Percentiles rank a stretch among this genome's conserved stretches.
These are phyloP conservation scores for Odontophorus gujanensis DNA, from an alignment of 2,113 vertebrate species.

Conservation along the genomic window DNA sequence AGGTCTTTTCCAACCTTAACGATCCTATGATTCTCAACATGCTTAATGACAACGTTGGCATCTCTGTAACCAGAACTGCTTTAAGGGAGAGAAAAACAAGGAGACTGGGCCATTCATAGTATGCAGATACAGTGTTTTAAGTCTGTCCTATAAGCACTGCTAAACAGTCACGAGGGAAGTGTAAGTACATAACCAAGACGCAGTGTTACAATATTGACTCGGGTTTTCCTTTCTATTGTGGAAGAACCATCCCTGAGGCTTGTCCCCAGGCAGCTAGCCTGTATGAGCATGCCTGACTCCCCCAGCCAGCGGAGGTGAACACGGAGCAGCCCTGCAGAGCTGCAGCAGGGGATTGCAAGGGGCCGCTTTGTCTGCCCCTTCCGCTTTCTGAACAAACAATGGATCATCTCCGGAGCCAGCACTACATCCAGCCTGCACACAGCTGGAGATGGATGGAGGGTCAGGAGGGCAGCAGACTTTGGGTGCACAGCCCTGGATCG, in stretches of 20 bases:
- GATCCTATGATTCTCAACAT: constrained; percentile 9
- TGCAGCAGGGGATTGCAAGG: background rate
- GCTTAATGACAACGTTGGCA: constrained; percentile 34
- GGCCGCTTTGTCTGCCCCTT: constrained; percentile 73
- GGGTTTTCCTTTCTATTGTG: background rate
- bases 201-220: background rate
- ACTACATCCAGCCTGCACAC: constrained; percentile 64
- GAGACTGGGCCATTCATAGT: background rate
- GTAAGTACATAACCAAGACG: background rate
- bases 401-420: constrained; percentile 42
- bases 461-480: constrained; percentile 82
- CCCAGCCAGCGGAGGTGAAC: background rate
- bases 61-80: constrained; percentile 43
- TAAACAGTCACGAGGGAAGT: constrained; percentile 7
- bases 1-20: no score
- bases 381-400: constrained; percentile 72
- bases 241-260: background rate
- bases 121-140: background rate
- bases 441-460: constrained; percentile 75
- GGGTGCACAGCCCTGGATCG: constrained; percentile 75
- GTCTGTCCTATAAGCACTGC: background rate
- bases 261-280: background rate
- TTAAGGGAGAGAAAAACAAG: background rate
- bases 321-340: constrained; percentile 22
- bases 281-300: background rate